Percentiles rank a stretch among this genome's conserved stretches.
These are phyloP conservation scores for Orbicella faveolata DNA, from an alignment of 64 coral and sea anemone genomes.

Conservation along the genomic window DNA sequence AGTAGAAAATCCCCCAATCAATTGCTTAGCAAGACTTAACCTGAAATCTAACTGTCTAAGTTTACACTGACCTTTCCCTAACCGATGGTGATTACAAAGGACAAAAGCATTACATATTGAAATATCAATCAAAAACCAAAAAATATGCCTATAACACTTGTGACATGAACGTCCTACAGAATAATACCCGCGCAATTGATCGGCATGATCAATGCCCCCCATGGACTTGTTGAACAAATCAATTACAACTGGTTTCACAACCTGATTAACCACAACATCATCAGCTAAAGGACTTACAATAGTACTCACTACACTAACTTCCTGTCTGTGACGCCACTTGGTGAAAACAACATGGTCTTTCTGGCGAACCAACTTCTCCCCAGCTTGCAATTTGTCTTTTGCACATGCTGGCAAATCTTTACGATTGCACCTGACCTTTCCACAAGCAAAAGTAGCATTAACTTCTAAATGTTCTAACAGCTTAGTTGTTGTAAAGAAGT, in stretches of 20 bases:
- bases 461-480: slow-evolving; percentile 2
- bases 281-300: neutral
- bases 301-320: neutral
- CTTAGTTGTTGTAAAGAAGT: neutral
- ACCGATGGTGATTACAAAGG: neutral
- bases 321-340: neutral
- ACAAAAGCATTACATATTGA: slow-evolving; percentile 24
- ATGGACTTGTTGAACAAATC: slow-evolving; percentile 29
- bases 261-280: slow-evolving; percentile 1
- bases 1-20: neutral
- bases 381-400: neutral
- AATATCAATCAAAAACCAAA: slow-evolving; percentile 27
- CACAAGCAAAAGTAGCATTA: neutral
- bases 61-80: neutral
- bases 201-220: slow-evolving; percentile 8
- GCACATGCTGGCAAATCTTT: neutral
- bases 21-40: neutral
- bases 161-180: neutral
- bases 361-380: neutral
- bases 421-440: neutral
- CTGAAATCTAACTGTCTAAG: neutral
- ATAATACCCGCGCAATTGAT: slow-evolving; percentile 17
- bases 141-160: neutral
- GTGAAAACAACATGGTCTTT: neutral
- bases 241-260: neutral